A percentile compares a stretch with the other conserved stretches of the same genome.
Evolutionary conservation across 2,113 vertebrate species (phyloP).

Genomic region (Mellivora capensis): DNA sequence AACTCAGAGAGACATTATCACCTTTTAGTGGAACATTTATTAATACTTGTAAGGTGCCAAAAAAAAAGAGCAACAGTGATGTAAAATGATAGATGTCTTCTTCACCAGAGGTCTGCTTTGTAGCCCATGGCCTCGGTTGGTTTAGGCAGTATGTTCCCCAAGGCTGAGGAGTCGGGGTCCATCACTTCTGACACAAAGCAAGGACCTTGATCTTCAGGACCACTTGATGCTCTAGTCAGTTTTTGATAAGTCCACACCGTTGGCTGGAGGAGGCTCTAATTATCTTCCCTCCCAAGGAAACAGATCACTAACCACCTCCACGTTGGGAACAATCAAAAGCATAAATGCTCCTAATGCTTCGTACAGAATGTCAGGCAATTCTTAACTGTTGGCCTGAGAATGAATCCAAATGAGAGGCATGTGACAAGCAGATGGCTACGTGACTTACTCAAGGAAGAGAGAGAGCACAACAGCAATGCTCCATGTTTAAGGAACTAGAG

Average conservation of each 20-base stretch:
- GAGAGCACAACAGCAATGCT: not conserved
- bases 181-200: not conserved
- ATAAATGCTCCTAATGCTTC: not conserved
- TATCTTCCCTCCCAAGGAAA: not conserved
- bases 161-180: not conserved
- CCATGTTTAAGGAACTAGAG: not conserved
- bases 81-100: not conserved
- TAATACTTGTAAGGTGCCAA: conserved; percentile 5
- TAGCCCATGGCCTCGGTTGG: not conserved
- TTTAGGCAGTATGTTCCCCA: not conserved
- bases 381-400: not conserved
- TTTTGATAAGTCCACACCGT: not conserved
- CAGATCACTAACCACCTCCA: not conserved
- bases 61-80: not conserved
- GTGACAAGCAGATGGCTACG: not conserved
- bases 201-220: not conserved
- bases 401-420: not conserved
- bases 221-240: not conserved
- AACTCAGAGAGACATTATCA: not conserved
- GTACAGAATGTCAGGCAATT: not conserved
- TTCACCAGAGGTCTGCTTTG: not conserved
- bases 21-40: conserved; percentile 54
- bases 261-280: not conserved
- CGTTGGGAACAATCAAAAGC: not conserved
- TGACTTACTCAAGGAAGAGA: not conserved